These are phyloP conservation scores for Spondyliosoma cantharus DNA, from an alignment of 2,797 vertebrate genomes.

Conservation along the genomic window DNA sequence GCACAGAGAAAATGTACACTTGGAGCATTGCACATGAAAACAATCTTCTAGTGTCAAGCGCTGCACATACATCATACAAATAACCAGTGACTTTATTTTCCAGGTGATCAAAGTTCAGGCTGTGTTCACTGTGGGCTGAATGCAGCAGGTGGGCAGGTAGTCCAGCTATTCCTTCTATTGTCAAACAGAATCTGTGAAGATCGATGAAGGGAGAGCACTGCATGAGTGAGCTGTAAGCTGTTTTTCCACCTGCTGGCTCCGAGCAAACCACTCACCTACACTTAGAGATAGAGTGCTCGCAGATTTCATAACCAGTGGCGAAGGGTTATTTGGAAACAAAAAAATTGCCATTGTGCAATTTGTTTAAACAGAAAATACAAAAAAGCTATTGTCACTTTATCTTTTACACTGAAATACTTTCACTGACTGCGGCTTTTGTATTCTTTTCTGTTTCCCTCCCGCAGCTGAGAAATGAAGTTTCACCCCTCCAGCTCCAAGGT, in stretches of 20 bases:
- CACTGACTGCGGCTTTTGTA: slow-evolving; percentile 11
- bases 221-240: slow-evolving; percentile 44
- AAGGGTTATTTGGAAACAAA: slow-evolving; percentile 24
- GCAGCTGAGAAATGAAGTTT: slow-evolving; percentile 84
- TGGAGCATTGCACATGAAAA: too few relatives aligned
- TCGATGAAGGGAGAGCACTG: slow-evolving; percentile 26
- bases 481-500: slow-evolving; percentile 73
- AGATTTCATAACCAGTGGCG: slow-evolving; percentile 43
- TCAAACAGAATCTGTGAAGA: slow-evolving; percentile 46
- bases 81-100: not conserved
- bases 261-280: slow-evolving; percentile 35
- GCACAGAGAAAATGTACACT: too few relatives aligned
- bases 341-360: not conserved
- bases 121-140: slow-evolving; percentile 31
- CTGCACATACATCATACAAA: too few relatives aligned
- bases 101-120: slow-evolving; percentile 15
- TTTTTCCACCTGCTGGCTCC: slow-evolving; percentile 66
- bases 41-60: too few relatives aligned
- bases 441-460: slow-evolving; percentile 25
- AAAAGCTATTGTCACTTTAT: not conserved
- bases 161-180: slow-evolving; percentile 26
- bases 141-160: slow-evolving; percentile 52
- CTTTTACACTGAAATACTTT: not conserved
- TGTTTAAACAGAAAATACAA: not conserved
- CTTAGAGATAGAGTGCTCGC: slow-evolving; percentile 19